Conservation (phyloP, 1,140 invertebrate species). For the Heliconius himera region DNA sequence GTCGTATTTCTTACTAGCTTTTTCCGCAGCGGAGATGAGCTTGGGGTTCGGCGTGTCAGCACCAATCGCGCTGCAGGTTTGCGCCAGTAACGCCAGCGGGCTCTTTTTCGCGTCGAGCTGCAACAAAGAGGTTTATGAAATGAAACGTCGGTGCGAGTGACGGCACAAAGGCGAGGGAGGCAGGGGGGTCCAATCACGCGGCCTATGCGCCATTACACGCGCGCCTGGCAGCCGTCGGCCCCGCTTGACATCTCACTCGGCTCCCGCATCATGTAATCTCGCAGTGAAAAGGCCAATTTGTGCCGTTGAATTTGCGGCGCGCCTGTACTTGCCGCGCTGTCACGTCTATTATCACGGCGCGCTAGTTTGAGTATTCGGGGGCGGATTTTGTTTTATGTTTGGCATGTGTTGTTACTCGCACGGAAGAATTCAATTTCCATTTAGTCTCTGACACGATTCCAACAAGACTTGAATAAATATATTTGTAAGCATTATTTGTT, state of each 20-base stretch:
- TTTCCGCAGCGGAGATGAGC: conserved; percentile 86
- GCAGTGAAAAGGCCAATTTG: conserved; percentile 81
- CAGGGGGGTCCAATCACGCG: conserved; percentile 76
- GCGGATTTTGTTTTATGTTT: conserved; percentile 60
- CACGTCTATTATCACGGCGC: conserved; percentile 74
- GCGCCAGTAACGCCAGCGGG: conserved; percentile 94
- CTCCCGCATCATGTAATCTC: conserved; percentile 82
- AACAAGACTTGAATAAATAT: conserved; percentile 11
- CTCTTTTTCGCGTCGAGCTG: conserved; percentile 98
- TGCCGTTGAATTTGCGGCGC: conserved; percentile 79
- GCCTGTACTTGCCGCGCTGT: conserved; percentile 74
- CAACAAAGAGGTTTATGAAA: conserved; percentile 83
- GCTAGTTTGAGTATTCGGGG: conserved; percentile 61
- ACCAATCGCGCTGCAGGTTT: conserved; percentile 97
- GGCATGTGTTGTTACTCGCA: conserved; percentile 32
- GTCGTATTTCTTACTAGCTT: conserved; percentile 83
- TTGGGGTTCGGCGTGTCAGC: conserved; percentile 90
- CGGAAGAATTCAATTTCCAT: background rate
- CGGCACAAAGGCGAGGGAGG: conserved; percentile 73
- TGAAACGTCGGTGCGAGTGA: conserved; percentile 78
- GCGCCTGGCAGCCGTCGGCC: conserved; percentile 80
- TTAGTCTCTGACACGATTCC: conserved; percentile 22
- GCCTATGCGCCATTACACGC: conserved; percentile 82
- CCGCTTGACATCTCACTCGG: conserved; percentile 81
- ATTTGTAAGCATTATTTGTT: background rate